A percentile compares a stretch with the other conserved stretches of the same genome.
Conservation (phyloP, 2,888 invertebrate species). For the Spicauda simplicius region DNA sequence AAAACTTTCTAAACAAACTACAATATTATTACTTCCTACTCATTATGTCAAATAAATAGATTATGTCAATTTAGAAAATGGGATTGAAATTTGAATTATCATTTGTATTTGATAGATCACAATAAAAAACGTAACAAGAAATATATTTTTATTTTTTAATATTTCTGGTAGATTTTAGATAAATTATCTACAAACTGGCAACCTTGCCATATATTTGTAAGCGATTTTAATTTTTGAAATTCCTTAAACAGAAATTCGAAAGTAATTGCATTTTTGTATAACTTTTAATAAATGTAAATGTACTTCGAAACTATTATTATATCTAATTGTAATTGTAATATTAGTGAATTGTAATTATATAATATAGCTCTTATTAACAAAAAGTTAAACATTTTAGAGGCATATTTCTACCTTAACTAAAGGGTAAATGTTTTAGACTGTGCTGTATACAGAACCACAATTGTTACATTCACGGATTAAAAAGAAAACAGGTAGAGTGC, state of each 20-base stretch:
- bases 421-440: slow-evolving; percentile 33
- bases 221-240: neutral
- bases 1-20: too few species aligned
- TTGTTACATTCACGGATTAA: neutral
- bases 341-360: slow-evolving; percentile 13
- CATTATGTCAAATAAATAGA: too few species aligned
- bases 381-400: slow-evolving; percentile 24
- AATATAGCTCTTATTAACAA: neutral
- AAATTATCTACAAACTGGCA: neutral
- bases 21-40: too few species aligned
- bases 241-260: neutral
- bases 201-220: neutral
- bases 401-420: slow-evolving; percentile 19
- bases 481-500: neutral
- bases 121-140: too few species aligned
- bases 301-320: neutral
- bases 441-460: slow-evolving; percentile 17
- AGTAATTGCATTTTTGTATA: neutral
- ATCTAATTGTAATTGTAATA: neutral
- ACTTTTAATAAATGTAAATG: slow-evolving; percentile 9
- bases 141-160: neutral
- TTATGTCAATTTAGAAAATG: too few species aligned
- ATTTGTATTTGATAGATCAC: too few species aligned
- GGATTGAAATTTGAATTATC: too few species aligned
- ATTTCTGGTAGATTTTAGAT: neutral